A percentile compares a stretch with the other conserved stretches of the same genome.
Conservation (phyloP, 1,140 invertebrate species). For the Papilio polytes region DNA sequence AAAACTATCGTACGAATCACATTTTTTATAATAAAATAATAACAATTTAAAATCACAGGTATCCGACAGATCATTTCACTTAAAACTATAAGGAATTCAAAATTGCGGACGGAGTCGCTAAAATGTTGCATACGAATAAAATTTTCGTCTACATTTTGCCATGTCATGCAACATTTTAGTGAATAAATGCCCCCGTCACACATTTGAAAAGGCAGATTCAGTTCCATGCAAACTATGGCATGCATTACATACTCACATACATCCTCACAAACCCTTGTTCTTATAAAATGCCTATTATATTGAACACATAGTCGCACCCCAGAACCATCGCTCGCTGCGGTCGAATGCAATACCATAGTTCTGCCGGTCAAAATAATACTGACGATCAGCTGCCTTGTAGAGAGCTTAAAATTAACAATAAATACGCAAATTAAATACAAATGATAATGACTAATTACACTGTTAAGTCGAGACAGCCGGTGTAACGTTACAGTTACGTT, state of each 20-base stretch:
- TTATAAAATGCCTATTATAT: slow-evolving; percentile 44
- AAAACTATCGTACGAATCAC: slow-evolving; percentile 75
- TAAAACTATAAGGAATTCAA: slow-evolving; percentile 70
- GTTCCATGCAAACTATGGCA: slow-evolving; percentile 48
- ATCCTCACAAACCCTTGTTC: slow-evolving; percentile 43
- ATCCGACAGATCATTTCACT: slow-evolving; percentile 63
- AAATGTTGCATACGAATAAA: slow-evolving; percentile 43
- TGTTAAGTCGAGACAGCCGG: slow-evolving; percentile 49
- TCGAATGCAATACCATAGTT: slow-evolving; percentile 49
- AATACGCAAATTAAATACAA: slow-evolving; percentile 66
- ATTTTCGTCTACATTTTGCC: not conserved
- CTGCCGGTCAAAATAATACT: slow-evolving; percentile 64
- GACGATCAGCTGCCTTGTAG: slow-evolving; percentile 53
- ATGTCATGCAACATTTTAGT: slow-evolving; percentile 46
- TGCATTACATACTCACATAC: slow-evolving; percentile 33
- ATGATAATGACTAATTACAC: slow-evolving; percentile 47
- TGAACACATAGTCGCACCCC: slow-evolving; percentile 55
- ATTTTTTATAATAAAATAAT: slow-evolving; percentile 70
- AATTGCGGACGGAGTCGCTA: slow-evolving; percentile 44
- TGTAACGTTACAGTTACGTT: slow-evolving; percentile 45
- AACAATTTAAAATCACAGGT: slow-evolving; percentile 79
- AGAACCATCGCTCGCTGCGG: not conserved
- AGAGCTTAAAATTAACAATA: slow-evolving; percentile 66
- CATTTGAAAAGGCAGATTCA: slow-evolving; percentile 21
- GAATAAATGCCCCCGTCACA: slow-evolving; percentile 25